phyloP scores from a whole-genome alignment of 2,888 invertebrate species.

The Agonopterix heracliana region DNA sequence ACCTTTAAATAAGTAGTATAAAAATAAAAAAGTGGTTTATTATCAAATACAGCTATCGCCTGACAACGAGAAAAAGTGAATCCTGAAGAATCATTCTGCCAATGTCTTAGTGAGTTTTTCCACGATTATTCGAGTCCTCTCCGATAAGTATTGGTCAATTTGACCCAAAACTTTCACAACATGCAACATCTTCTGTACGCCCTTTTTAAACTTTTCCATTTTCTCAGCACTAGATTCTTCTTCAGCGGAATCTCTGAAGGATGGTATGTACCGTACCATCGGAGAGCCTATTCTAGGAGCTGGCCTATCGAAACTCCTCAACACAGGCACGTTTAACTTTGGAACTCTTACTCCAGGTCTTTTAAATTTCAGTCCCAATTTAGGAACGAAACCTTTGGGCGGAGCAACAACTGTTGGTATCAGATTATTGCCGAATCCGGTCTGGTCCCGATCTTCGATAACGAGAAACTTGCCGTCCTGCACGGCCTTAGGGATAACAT shows the following conservation, averaged over 20 bases:
- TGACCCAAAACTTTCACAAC: conserved; percentile 61
- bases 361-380: conserved; percentile 34
- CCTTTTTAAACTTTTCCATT: conserved; percentile 63
- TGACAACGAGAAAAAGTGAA: too few relatives aligned
- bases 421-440: conserved; percentile 41
- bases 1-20: too few relatives aligned
- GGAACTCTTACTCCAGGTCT: conserved; percentile 44
- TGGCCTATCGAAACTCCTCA: conserved; percentile 13
- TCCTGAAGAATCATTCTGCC: conserved; percentile 25
- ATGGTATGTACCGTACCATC: conserved; percentile 21
- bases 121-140: conserved; percentile 55
- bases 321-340: conserved; percentile 15
- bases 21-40: too few relatives aligned
- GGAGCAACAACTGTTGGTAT: conserved; percentile 42
- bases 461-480: conserved; percentile 52
- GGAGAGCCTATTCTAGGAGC: conserved; percentile 46
- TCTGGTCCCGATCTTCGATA: conserved; percentile 42
- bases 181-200: conserved; percentile 59
- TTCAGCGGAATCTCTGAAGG: conserved; percentile 29
- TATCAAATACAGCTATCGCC: too few relatives aligned
- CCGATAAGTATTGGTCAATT: conserved; percentile 61
- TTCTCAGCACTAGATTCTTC: conserved; percentile 57
- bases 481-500: conserved; percentile 52
- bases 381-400: conserved; percentile 47
- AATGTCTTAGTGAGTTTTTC: conserved; percentile 60